Conservation (phyloP, 1,140 invertebrate genomes). For the Chionoecetes opilio region DNA sequence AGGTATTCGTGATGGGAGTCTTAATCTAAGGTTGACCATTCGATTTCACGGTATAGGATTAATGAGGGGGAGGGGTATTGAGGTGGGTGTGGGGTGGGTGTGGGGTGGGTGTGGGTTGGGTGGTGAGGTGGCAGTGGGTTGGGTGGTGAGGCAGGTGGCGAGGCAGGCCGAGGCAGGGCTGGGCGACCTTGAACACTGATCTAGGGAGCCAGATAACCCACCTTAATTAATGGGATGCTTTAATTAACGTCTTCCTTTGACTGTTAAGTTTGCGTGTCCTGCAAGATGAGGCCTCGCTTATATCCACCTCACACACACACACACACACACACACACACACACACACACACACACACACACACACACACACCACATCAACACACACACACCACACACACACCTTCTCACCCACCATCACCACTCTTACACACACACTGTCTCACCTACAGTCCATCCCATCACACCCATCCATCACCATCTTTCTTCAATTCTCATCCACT, state of each 20-base stretch:
- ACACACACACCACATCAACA: neutral
- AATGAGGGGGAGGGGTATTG: neutral
- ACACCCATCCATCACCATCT: too few species aligned
- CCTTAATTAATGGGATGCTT: neutral
- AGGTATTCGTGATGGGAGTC: neutral
- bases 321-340: neutral
- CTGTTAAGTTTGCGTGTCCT: too few species aligned
- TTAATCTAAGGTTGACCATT: neutral
- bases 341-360: conserved; percentile 18
- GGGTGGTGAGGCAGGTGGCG: neutral
- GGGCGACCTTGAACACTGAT: neutral
- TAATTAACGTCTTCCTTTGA: neutral
- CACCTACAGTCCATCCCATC: neutral
- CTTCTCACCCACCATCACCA: too few species aligned
- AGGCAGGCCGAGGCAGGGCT: neutral
- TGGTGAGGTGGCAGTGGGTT: neutral
- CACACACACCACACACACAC: neutral
- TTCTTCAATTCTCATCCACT: too few species aligned
- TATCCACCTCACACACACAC: neutral
- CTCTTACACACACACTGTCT: neutral
- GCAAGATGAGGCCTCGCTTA: too few species aligned
- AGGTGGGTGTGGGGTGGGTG: neutral
- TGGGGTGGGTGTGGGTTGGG: too few species aligned
- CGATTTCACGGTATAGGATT: neutral
- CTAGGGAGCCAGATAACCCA: neutral